These are phyloP conservation scores for Ferdinandea cuprea DNA, from an alignment of 2,888 invertebrate species.

Conservation along the genomic window DNA sequence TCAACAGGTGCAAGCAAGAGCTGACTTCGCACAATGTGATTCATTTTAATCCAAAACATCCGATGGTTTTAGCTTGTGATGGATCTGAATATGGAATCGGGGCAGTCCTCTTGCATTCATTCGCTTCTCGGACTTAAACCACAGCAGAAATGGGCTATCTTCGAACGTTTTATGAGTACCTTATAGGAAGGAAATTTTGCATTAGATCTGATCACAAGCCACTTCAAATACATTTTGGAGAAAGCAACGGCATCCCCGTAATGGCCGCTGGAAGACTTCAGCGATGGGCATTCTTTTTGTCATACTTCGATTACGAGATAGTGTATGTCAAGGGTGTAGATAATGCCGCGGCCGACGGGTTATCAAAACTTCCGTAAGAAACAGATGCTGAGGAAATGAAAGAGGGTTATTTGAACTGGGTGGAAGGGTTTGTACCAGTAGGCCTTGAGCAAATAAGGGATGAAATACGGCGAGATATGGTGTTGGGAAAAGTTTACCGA, in stretches of 20 bases:
- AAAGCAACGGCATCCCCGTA: conserved; percentile 76
- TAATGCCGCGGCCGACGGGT: conserved; percentile 18
- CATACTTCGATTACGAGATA: conserved; percentile 25
- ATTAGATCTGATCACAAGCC: conserved; percentile 78
- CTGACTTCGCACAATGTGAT: not conserved
- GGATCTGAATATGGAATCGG: conserved; percentile 20
- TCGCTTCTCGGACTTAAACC: conserved; percentile 32
- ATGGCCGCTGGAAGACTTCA: conserved; percentile 76
- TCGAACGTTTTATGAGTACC: conserved; percentile 80
- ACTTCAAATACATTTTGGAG: conserved; percentile 76
- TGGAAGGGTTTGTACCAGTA: conserved; percentile 9
- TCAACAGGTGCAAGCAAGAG: no score
- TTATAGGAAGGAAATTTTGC: conserved; percentile 77
- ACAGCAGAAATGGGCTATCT: conserved; percentile 77
- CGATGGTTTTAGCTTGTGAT: not conserved
- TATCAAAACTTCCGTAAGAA: conserved; percentile 8
- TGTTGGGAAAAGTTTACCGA: not conserved
- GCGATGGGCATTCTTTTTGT: conserved; percentile 31
- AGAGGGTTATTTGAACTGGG: conserved; percentile 11
- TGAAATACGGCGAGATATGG: not conserved
- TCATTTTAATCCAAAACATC: conserved; percentile 3
- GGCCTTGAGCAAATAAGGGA: not conserved
- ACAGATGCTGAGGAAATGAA: not conserved
- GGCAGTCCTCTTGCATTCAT: conserved; percentile 41
- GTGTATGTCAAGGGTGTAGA: conserved; percentile 24